Base-by-base conservation (phyloP, 1,140 invertebrate genomes). In the Lasioglossum albipes region DNA sequence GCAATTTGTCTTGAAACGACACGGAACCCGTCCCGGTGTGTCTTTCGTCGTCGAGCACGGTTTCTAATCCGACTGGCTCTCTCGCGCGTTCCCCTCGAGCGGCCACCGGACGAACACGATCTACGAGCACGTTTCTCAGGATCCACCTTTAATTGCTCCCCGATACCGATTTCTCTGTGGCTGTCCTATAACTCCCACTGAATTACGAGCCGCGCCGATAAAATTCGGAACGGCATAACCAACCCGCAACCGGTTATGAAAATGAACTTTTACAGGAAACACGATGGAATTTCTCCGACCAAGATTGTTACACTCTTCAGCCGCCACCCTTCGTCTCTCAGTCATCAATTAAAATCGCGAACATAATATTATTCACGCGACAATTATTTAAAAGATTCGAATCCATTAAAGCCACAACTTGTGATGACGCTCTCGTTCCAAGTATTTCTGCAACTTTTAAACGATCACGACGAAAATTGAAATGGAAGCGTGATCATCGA, bases 1-100 rank as follows among this genome's bases (percentile, higher is more conserved):
- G 83, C 67, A 72, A 84, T 85, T 84, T 85, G 76, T 85, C 82
- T 84, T 59, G 84, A 79, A 49, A 76, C 83, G 82, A 83, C 57
- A 52, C 71, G 71, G 82, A 84, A 80, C 73, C 62, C 13, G 52
- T 52, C 41, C 70, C 62, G 49, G 67, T 84, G 74, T 74, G 61
- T 62, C 65, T 75, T 80, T 80, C 52, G 61, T 69, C 75, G 27
- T 22, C 22, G 64, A 84, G 65, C 75, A 67, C 71, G 67, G 83
- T 84, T 84, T 84, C 82, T 84, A 84, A 84, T 84, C 66, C 61
- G 52, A 45, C 81, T 54, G 64, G 59, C 42, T 45, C 42, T 9
- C 10, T 45, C 42, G 42, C 6, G 42, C 42, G 42, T 45, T 12
- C 42, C 42, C 42, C 27, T 70, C 75, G 75, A 61, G 22, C 18